Base-by-base conservation (phyloP, 2,113 vertebrate genomes). In the Cisticola juncidis region DNA sequence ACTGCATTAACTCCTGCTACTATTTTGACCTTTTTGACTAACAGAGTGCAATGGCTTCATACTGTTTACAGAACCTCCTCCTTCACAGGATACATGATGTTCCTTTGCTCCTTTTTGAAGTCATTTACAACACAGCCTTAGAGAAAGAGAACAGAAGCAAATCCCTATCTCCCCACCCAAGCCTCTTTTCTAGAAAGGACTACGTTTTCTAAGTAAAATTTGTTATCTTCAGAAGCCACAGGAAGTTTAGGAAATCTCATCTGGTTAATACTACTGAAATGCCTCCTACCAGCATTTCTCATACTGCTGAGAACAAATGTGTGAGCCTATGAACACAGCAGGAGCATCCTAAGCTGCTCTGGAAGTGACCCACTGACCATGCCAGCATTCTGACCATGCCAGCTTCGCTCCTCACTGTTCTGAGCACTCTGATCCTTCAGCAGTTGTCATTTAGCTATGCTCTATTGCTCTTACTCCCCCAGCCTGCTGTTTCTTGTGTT, bases 361-460 rank as follows among this genome's bases (percentile, higher is more conserved):
- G 36, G 58, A 3, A 79, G 48, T 23, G 14, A 40, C 3, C 1
- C 0, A 0, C 57, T 60, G n/a, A n/a, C n/a, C 24, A 40, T 36
- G 2, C 13, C n/a, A 61, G 38, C 19, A 23, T 23, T 33, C 11
- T 56, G 19, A 48, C 71, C 4, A 2, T 14, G 11, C 9, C 17
- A 11, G 14, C 26, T 54, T 42, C 31, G 19, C 47, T 29, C 28
- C 60, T 8, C 13, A 26, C 65, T 57, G 26, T n/a, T n/a, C 62
- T 33, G 11, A 71, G 26, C 48, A 42, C 11, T 22, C 57, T 44
- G 6, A 66, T 70, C 4, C 0, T 50, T 78, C 29, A 54, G 29
- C 28, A 35, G 2, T 2, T 5, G 24, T 7, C 35, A 10, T 35
- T 69, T 40, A 51, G 26, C 44, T 58, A 2, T 15, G 9, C 26